Conservation (phyloP, 1,140 invertebrate species). For the Diorhabda carinulata region DNA sequence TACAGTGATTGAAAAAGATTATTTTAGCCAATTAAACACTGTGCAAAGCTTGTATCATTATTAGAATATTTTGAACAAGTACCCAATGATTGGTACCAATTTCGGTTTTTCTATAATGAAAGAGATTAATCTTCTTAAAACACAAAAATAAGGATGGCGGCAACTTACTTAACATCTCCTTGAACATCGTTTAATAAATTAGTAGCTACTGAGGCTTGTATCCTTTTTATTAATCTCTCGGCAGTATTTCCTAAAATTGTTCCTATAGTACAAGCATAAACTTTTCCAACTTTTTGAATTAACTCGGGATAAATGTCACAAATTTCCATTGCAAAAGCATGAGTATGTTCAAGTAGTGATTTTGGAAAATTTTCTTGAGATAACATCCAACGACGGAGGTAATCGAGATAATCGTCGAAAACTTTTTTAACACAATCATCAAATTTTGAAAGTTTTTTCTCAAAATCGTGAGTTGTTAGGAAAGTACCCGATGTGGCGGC, state of each 20-base stretch:
- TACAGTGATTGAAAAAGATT: no score
- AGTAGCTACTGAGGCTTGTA: slow-evolving; percentile 25
- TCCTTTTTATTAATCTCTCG: slow-evolving; percentile 51
- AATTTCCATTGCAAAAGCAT: slow-evolving; percentile 69
- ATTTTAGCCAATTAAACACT: no score
- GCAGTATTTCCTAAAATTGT: slow-evolving; percentile 52
- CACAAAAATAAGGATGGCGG: no score
- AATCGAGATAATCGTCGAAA: slow-evolving; percentile 66
- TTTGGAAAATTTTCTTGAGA: slow-evolving; percentile 66
- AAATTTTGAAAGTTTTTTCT: slow-evolving; percentile 64
- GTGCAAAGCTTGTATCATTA: no score
- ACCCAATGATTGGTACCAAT: no score
- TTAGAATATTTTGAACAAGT: no score
- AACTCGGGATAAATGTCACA: slow-evolving; percentile 67
- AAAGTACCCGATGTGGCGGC: slow-evolving; percentile 53
- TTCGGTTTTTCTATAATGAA: no score
- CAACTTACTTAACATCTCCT: neutral
- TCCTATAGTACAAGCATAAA: slow-evolving; percentile 60
- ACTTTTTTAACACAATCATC: slow-evolving; percentile 67
- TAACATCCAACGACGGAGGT: slow-evolving; percentile 69
- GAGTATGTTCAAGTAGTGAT: slow-evolving; percentile 76
- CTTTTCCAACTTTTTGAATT: slow-evolving; percentile 60
- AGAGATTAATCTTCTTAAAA: no score
- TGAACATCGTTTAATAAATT: no score
- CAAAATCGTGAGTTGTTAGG: slow-evolving; percentile 48